A percentile compares a stretch with the other conserved stretches of the same genome.
Evolutionary conservation across 1,140 invertebrate species (phyloP).

Genomic region (Babylonia areolata): DNA sequence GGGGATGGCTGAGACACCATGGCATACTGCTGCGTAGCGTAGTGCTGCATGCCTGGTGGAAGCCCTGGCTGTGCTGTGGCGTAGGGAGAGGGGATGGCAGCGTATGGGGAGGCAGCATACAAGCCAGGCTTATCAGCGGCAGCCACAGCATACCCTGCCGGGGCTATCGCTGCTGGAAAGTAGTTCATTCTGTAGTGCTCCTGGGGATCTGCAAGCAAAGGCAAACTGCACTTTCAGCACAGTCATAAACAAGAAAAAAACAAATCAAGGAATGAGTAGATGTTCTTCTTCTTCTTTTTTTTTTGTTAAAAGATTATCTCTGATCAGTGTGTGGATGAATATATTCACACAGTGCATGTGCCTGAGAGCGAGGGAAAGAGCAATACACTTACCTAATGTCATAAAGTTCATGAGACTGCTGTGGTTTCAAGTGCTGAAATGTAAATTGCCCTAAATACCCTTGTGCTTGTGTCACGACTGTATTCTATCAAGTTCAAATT

Average conservation of each 20-base stretch:
- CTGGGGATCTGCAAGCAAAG: not conserved
- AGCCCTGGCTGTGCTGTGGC: constrained; percentile 28
- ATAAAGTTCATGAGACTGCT: too few species aligned
- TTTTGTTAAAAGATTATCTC: too few species aligned
- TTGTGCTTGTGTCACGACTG: too few species aligned
- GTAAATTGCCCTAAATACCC: too few species aligned
- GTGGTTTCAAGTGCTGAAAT: too few species aligned
- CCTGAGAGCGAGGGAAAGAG: too few species aligned
- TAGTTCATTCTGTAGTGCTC: constrained; percentile 38
- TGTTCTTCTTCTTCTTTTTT: too few species aligned
- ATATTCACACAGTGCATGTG: too few species aligned
- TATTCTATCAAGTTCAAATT: too few species aligned
- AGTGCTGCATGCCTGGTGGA: constrained; percentile 32
- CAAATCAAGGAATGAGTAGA: too few species aligned
- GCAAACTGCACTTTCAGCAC: not conserved
- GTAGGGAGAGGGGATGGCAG: constrained; percentile 4
- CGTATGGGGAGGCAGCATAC: constrained; percentile 33
- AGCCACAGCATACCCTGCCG: constrained; percentile 32
- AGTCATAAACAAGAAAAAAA: not conserved
- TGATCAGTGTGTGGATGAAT: too few species aligned
- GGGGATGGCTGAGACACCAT: constrained; percentile 36
- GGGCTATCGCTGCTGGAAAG: constrained; percentile 24
- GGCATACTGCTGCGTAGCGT: constrained; percentile 34
- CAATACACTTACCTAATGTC: too few species aligned
- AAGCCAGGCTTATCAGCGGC: constrained; percentile 33